These are phyloP conservation scores for Rhineura floridana DNA, from an alignment of 2,113 vertebrate species.

Conservation along the genomic window DNA sequence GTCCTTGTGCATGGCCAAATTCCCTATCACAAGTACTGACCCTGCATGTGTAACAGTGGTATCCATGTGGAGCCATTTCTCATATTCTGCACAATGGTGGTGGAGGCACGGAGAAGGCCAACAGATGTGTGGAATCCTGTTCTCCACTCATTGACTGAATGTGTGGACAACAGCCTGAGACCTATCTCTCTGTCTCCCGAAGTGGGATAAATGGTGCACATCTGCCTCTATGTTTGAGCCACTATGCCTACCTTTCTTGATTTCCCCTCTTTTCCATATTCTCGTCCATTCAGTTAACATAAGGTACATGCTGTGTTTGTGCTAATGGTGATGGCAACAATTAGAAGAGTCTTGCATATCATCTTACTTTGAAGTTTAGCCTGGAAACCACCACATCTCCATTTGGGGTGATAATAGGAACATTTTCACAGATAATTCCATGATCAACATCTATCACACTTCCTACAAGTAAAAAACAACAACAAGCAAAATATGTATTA, in stretches of 20 bases:
- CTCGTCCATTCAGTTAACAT: slow-evolving; percentile 76
- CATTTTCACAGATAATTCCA: slow-evolving; percentile 95
- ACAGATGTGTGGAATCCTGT: neutral
- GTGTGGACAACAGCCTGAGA: neutral
- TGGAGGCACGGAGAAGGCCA: neutral
- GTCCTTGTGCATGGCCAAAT: neutral
- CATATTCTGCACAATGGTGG: neutral
- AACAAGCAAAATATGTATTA: slow-evolving; percentile 11
- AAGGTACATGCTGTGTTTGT: slow-evolving; percentile 72
- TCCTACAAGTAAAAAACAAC: slow-evolving; percentile 75
- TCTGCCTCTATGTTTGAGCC: slow-evolving; percentile 63
- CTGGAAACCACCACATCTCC: slow-evolving; percentile 95
- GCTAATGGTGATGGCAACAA: slow-evolving; percentile 75
- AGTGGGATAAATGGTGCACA: slow-evolving; percentile 49
- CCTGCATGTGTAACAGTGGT: neutral
- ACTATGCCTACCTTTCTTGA: slow-evolving; percentile 78
- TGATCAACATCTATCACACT: slow-evolving; percentile 95
- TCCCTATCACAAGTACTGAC: neutral
- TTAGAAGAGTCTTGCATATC: slow-evolving; percentile 78
- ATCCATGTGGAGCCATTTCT: neutral
- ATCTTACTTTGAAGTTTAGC: slow-evolving; percentile 93
- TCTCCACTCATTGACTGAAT: neutral
- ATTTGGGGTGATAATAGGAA: slow-evolving; percentile 97
- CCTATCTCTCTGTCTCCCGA: slow-evolving; percentile 47
- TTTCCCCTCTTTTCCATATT: slow-evolving; percentile 75